Percentiles rank a stretch among this genome's conserved stretches.
Evolutionary conservation across 1,140 invertebrate genomes (phyloP).

Genomic region (Cryptotermes secundus): DNA sequence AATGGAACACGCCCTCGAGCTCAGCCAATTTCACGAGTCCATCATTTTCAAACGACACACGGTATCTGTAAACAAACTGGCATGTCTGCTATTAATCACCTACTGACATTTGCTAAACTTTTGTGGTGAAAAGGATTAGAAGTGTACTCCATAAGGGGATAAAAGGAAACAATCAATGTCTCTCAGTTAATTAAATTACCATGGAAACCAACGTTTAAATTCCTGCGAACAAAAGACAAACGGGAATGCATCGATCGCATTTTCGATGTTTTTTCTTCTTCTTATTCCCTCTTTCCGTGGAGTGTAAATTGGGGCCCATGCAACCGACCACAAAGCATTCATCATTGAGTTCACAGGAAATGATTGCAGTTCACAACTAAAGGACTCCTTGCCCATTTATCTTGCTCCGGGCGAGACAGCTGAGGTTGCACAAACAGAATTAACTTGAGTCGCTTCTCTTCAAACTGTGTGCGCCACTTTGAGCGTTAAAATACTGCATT

Average conservation of each 20-base stretch:
- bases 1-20: neutral
- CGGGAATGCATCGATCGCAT: neutral
- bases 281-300: neutral
- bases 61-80: neutral
- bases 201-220: neutral
- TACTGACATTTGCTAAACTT: neutral
- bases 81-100: neutral
- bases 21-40: neutral
- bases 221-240: neutral
- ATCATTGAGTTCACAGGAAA: neutral
- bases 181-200: slow-evolving; percentile 1
- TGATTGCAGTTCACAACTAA: neutral
- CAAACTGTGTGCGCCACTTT: too few species aligned
- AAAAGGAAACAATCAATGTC: neutral
- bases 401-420: neutral
- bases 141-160: neutral
- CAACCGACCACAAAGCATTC: neutral
- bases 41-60: neutral
- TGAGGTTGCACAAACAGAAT: neutral
- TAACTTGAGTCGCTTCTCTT: too few species aligned
- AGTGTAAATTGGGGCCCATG: neutral
- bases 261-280: neutral
- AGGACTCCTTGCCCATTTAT: neutral
- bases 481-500: too few species aligned
- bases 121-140: too few species aligned